Conservation (phyloP, 2,888 invertebrate genomes). For the Pseudanteris insignis region DNA sequence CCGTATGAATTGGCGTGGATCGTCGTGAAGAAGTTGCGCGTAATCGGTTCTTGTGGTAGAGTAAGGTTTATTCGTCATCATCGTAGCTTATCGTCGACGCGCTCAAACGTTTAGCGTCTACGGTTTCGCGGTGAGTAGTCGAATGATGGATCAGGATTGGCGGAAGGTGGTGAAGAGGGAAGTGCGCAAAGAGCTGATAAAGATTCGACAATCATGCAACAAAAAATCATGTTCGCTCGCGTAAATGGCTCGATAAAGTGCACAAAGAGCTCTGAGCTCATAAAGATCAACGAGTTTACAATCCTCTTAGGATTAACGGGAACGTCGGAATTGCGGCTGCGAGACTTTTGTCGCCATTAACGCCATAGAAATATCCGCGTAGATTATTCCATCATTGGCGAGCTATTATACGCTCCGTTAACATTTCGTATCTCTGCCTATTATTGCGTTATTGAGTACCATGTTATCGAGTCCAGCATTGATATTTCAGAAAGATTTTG, state of each 20-base stretch:
- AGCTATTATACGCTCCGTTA: slow-evolving; percentile 13
- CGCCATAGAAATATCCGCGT: slow-evolving; percentile 17
- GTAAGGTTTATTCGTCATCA: slow-evolving; percentile 23
- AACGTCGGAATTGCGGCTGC: slow-evolving; percentile 23
- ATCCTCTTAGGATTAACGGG: slow-evolving; percentile 39
- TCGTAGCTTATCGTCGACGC: slow-evolving; percentile 25
- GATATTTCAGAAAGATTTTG: too few species aligned
- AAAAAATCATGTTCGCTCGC: slow-evolving; percentile 21
- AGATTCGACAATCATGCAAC: slow-evolving; percentile 16
- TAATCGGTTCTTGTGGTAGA: slow-evolving; percentile 29
- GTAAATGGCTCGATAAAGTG: slow-evolving; percentile 33
- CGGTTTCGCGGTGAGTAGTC: slow-evolving; percentile 20
- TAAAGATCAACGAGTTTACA: slow-evolving; percentile 41
- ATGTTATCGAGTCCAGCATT: slow-evolving; percentile 1
- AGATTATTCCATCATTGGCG: slow-evolving; percentile 19
- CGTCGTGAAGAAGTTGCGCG: slow-evolving; percentile 23
- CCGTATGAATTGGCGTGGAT: slow-evolving; percentile 14
- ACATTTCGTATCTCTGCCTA: slow-evolving; percentile 8
- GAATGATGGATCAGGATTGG: slow-evolving; percentile 5
- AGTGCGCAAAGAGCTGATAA: not conserved
- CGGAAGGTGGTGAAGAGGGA: not conserved
- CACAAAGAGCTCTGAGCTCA: slow-evolving; percentile 29
- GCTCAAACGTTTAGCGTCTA: slow-evolving; percentile 26
- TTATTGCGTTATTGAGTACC: slow-evolving; percentile 11
- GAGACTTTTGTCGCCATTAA: slow-evolving; percentile 31